A percentile compares a stretch with the other conserved stretches of the same genome.
Conservation (phyloP, 2,113 vertebrate species). For the Thunnus thynnus region DNA sequence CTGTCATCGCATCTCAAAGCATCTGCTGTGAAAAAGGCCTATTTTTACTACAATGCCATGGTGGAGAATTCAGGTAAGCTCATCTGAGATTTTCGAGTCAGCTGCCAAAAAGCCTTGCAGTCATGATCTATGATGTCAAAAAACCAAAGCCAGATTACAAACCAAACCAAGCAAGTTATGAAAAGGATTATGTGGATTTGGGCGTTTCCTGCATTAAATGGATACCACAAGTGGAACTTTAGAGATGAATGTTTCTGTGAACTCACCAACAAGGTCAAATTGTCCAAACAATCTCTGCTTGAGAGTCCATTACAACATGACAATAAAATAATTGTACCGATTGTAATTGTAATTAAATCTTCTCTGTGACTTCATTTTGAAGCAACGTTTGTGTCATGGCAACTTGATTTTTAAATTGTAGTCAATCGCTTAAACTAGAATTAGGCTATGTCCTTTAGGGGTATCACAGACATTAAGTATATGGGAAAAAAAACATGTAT, state of each 20-base stretch:
- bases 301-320: background rate
- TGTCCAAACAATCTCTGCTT: no score
- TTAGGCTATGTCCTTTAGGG: no score
- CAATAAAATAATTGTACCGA: background rate
- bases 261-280: background rate
- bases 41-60: background rate
- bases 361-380: no score
- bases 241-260: background rate
- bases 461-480: no score
- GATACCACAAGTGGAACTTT: background rate
- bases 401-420: no score
- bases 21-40: background rate
- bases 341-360: no score
- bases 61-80: background rate
- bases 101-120: background rate
- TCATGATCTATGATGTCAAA: background rate
- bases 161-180: background rate
- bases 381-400: no score
- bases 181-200: background rate
- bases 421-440: no score
- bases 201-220: background rate
- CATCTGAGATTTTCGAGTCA: slow-evolving; percentile 7
- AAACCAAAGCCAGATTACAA: background rate
- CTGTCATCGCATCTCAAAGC: background rate
- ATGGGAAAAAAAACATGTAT: background rate